Percentiles rank a stretch among this genome's conserved stretches.
phyloP scores from a whole-genome alignment of 2,113 vertebrate genomes.

The human region DNA sequence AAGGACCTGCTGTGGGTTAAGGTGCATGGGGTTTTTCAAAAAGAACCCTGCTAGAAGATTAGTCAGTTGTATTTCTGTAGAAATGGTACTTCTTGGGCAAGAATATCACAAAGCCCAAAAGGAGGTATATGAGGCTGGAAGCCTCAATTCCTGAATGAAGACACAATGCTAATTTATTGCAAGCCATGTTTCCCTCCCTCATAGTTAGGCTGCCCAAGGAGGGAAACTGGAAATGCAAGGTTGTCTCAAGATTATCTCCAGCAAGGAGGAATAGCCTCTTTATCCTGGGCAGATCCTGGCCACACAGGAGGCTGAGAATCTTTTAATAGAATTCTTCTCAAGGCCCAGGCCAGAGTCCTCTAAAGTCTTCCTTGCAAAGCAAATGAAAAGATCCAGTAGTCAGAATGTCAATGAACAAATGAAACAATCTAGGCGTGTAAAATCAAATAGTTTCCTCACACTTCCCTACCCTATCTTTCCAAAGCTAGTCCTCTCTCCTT shows the following conservation, averaged over 20 bases:
- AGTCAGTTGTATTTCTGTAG: slow-evolving; percentile 61
- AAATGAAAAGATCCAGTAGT: slow-evolving; percentile 73
- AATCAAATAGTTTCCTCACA: slow-evolving; percentile 71
- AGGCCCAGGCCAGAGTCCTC: slow-evolving; percentile 47
- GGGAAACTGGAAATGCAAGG: slow-evolving; percentile 63
- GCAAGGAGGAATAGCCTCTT: slow-evolving; percentile 46
- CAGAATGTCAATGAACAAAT: slow-evolving; percentile 69
- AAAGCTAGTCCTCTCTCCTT: slow-evolving; percentile 39
- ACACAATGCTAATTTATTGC: slow-evolving; percentile 54
- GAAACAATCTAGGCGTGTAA: slow-evolving; percentile 69
- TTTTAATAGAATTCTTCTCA: slow-evolving; percentile 35
- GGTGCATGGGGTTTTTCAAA: slow-evolving; percentile 31
- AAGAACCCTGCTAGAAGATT: slow-evolving; percentile 61
- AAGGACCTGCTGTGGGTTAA: slow-evolving; percentile 62
- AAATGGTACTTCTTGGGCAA: slow-evolving; percentile 66
- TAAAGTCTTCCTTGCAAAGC: slow-evolving; percentile 66
- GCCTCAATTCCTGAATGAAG: slow-evolving; percentile 59
- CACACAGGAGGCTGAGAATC: neutral
- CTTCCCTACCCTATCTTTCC: slow-evolving; percentile 45
- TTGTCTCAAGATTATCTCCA: slow-evolving; percentile 56
- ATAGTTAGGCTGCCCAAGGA: slow-evolving; percentile 46
- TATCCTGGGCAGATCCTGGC: slow-evolving; percentile 39
- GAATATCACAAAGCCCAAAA: slow-evolving; percentile 66
- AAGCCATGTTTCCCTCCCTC: slow-evolving; percentile 49
- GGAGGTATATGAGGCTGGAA: slow-evolving; percentile 25